phyloP scores from a whole-genome alignment of 2,888 invertebrate species.

The Subacronicta megacephala region DNA sequence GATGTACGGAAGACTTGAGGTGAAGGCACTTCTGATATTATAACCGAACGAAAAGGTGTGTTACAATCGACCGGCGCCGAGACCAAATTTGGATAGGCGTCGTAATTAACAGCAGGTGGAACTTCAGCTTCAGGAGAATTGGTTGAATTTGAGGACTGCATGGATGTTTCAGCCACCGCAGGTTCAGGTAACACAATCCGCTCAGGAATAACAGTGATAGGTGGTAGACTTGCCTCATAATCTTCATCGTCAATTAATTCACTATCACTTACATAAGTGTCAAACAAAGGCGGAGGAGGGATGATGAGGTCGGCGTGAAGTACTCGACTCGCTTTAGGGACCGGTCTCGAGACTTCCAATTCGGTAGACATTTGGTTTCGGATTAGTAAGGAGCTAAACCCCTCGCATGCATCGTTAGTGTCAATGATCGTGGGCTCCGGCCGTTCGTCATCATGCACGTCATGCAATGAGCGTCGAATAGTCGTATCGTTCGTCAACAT shows the following conservation, averaged over 20 bases:
- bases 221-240: conserved; percentile 70
- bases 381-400: conserved; percentile 82
- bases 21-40: conserved; percentile 79
- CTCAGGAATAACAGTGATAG: conserved; percentile 81
- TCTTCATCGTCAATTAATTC: conserved; percentile 68
- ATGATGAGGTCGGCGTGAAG: conserved; percentile 85
- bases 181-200: conserved; percentile 80
- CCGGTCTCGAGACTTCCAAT: conserved; percentile 72
- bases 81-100: conserved; percentile 74
- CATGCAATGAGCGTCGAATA: conserved; percentile 70
- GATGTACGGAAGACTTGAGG: conserved; percentile 76
- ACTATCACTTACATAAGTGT: conserved; percentile 81
- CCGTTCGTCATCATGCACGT: conserved; percentile 72
- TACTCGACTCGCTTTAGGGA: conserved; percentile 72
- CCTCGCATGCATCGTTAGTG: conserved; percentile 87
- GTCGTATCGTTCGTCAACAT: conserved; percentile 68
- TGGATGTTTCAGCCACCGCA: conserved; percentile 82
- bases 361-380: conserved; percentile 74
- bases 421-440: conserved; percentile 61
- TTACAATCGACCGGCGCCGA: conserved; percentile 53
- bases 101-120: conserved; percentile 86
- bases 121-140: conserved; percentile 80
- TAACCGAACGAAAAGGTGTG: conserved; percentile 64
- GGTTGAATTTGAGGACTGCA: conserved; percentile 82
- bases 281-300: conserved; percentile 86